Percentiles rank a stretch among this genome's conserved stretches.
Evolutionary conservation across 1,140 invertebrate genomes (phyloP).

Genomic region (Bombus difficillimus): DNA sequence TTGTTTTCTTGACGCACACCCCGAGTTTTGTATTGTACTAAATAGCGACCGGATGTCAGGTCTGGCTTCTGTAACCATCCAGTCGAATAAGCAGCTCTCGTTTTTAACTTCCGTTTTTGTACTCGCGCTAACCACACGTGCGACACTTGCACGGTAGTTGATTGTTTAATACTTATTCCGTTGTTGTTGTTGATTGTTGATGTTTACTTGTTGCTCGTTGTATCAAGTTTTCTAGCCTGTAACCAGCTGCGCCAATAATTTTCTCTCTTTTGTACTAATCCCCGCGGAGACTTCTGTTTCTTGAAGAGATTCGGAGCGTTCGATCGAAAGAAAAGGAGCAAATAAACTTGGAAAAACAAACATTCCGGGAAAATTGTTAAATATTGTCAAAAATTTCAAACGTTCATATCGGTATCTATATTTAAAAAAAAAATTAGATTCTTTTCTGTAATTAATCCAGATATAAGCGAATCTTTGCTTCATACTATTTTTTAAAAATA

Average conservation of each 20-base stretch:
- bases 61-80: slow-evolving; percentile 8
- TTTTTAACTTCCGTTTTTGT: slow-evolving; percentile 42
- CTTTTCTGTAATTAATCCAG: no score
- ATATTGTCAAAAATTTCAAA: no score
- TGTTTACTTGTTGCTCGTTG: slow-evolving; percentile 58
- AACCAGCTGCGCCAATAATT: slow-evolving; percentile 37
- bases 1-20: slow-evolving; percentile 48
- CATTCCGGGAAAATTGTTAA: no score
- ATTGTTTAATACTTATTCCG: slow-evolving; percentile 33
- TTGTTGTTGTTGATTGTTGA: slow-evolving; percentile 50
- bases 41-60: slow-evolving; percentile 1
- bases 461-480: no score
- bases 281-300: neutral
- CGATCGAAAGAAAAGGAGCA: neutral
- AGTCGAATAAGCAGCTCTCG: neutral
- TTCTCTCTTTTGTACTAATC: neutral
- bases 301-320: slow-evolving; percentile 42
- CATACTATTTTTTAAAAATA: no score
- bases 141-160: slow-evolving; percentile 63
- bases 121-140: slow-evolving; percentile 61
- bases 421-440: no score
- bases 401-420: no score
- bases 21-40: slow-evolving; percentile 15
- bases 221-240: slow-evolving; percentile 41
- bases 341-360: neutral